These are phyloP conservation scores for Zosterops hypoxanthus DNA, from an alignment of 2,113 vertebrate genomes.

Conservation along the genomic window DNA sequence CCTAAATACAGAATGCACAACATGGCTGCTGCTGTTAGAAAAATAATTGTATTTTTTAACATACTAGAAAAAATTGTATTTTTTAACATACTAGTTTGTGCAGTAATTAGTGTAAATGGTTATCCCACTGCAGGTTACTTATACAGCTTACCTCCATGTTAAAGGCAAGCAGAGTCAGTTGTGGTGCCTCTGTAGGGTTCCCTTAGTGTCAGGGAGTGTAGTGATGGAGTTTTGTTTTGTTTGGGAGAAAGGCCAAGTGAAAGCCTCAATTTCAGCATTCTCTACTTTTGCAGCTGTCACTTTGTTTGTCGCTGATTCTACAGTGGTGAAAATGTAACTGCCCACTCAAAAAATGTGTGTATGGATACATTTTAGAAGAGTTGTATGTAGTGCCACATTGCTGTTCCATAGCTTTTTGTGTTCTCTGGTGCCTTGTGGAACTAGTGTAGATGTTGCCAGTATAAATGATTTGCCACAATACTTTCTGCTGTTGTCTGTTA, in stretches of 20 bases:
- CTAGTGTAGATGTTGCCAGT: neutral
- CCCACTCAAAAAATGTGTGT: neutral
- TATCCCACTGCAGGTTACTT: neutral
- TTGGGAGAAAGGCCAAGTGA: neutral
- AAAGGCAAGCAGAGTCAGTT: neutral
- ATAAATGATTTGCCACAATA: neutral
- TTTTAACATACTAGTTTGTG: neutral
- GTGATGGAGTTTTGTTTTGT: neutral
- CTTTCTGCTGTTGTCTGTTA: neutral
- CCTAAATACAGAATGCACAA: neutral
- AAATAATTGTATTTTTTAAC: neutral
- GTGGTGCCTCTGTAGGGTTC: neutral
- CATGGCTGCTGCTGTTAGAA: neutral
- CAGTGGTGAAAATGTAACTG: neutral
- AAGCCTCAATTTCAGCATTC: neutral
- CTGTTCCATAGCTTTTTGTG: neutral
- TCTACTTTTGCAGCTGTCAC: neutral
- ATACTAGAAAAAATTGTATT: neutral
- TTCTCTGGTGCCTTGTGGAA: neutral
- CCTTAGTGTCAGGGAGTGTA: neutral
- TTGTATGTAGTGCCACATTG: accelerated
- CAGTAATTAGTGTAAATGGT: neutral
- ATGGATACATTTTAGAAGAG: neutral
- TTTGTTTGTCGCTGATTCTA: neutral
- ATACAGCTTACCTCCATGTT: neutral